Conservation (phyloP, 2,797 vertebrate species). For the Spinus pinus region DNA sequence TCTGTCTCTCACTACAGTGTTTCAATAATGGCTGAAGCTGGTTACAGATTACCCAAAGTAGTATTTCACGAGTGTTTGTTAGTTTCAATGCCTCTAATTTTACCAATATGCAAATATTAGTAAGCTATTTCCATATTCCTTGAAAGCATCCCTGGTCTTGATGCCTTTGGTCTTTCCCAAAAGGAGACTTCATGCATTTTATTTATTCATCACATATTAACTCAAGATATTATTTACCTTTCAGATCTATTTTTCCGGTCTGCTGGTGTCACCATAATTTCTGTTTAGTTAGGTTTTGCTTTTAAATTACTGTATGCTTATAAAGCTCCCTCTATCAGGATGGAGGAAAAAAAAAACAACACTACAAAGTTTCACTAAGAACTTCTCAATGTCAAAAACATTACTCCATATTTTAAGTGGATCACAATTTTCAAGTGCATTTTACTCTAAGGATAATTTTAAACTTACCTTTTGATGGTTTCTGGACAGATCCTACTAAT, state of each 20-base stretch:
- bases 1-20: neutral
- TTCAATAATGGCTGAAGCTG: neutral
- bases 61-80: neutral
- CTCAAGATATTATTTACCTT: neutral
- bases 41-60: neutral
- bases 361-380: neutral
- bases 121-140: neutral
- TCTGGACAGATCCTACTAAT: neutral
- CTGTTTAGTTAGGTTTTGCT: neutral
- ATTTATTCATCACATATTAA: neutral
- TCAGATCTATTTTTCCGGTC: neutral
- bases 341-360: neutral
- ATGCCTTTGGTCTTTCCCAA: neutral
- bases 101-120: neutral
- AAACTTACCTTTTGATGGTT: neutral
- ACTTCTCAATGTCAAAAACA: neutral
- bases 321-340: neutral
- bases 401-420: neutral
- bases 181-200: neutral
- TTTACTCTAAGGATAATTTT: neutral
- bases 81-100: neutral
- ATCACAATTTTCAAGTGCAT: neutral
- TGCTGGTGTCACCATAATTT: neutral
- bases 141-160: neutral
- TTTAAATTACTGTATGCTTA: neutral